phyloP scores from a whole-genome alignment of 2,888 invertebrate species.

The Ceriagrion tenellum region DNA sequence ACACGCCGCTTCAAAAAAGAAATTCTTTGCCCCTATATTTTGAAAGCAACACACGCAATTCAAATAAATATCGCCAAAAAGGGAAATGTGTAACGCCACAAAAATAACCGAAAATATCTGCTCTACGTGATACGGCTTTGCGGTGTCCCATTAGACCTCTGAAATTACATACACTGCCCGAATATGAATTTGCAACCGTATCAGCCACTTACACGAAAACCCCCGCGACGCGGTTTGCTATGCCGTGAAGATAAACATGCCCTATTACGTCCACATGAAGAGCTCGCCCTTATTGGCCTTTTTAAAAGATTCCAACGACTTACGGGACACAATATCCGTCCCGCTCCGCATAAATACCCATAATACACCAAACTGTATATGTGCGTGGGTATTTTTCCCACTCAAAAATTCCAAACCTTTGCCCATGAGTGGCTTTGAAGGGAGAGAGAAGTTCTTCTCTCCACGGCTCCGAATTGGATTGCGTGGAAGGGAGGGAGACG shows the following conservation, averaged over 20 bases:
- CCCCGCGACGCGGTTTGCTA: background rate
- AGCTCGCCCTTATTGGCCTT: constrained; percentile 1
- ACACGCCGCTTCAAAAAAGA: background rate
- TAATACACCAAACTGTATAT: background rate
- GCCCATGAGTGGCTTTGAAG: background rate
- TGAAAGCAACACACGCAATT: background rate
- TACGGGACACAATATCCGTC: background rate
- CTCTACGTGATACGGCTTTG: background rate
- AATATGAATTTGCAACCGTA: background rate
- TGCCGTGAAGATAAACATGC: background rate
- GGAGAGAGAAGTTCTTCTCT: background rate
- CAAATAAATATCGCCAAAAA: background rate
- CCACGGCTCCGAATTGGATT: background rate
- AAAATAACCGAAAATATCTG: background rate
- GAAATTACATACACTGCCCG: background rate
- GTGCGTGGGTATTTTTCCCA: background rate
- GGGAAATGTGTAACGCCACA: background rate
- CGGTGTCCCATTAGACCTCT: background rate
- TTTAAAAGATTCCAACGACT: background rate
- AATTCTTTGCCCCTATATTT: background rate
- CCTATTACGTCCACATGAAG: background rate
- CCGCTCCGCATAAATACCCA: background rate
- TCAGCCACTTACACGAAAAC: background rate
- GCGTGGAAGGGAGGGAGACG: background rate
- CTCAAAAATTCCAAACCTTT: background rate